Conservation (phyloP, 2,888 invertebrate species). For the Sesamia inferens region DNA sequence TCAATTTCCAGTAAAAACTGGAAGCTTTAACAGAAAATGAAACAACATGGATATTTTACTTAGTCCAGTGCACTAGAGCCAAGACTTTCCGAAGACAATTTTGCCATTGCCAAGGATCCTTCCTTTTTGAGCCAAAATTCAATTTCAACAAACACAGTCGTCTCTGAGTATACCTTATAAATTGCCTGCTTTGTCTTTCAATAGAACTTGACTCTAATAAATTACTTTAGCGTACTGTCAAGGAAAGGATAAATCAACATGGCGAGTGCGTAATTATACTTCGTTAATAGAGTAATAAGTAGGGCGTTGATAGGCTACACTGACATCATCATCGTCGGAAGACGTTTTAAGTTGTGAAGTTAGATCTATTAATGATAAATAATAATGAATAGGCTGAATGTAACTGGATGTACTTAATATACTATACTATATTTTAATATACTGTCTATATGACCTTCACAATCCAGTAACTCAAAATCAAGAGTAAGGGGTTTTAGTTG, state of each 20-base stretch:
- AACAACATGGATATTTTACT: background rate
- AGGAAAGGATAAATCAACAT: slow-evolving; percentile 39
- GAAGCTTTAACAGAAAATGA: background rate
- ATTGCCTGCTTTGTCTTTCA: slow-evolving; percentile 22
- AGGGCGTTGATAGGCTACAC: slow-evolving; percentile 27
- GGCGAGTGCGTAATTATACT: slow-evolving; percentile 49
- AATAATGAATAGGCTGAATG: slow-evolving; percentile 12
- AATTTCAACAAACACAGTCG: slow-evolving; percentile 4
- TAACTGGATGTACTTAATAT: background rate
- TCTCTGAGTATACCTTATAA: slow-evolving; percentile 17
- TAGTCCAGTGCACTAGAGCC: slow-evolving; percentile 19
- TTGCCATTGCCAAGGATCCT: slow-evolving; percentile 16
- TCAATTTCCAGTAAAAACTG: background rate
- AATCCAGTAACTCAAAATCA: no score
- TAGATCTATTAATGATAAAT: slow-evolving; percentile 45
- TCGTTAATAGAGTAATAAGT: slow-evolving; percentile 45
- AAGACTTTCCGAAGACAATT: background rate
- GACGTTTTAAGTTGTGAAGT: background rate
- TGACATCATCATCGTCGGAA: slow-evolving; percentile 60
- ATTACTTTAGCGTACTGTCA: slow-evolving; percentile 29
- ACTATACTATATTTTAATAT: background rate
- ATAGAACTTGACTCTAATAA: slow-evolving; percentile 28
- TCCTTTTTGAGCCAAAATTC: slow-evolving; percentile 22
- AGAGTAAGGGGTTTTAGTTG: no score
- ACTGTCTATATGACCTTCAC: background rate